Evolutionary conservation across 2,113 vertebrate species (phyloP).

Genomic region (Dipodomys spectabilis): DNA sequence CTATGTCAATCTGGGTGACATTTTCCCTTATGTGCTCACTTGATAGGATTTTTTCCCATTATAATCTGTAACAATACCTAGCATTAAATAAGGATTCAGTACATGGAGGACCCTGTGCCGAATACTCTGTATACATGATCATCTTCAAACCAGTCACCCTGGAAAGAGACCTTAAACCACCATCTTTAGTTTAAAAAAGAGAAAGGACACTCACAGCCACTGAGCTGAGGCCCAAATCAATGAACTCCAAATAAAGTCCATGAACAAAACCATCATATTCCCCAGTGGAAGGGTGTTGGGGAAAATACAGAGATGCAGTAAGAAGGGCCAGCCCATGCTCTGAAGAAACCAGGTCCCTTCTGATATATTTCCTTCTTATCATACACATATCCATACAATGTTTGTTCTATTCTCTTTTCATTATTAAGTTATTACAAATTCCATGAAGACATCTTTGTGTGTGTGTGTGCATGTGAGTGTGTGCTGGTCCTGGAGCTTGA

Average conservation of each 20-base stretch:
- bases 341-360: conserved; percentile 1
- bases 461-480: too few relatives aligned
- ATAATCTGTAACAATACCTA: not conserved
- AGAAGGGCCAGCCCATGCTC: not conserved
- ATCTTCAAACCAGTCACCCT: not conserved
- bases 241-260: not conserved
- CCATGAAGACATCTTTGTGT: not conserved
- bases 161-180: not conserved
- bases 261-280: not conserved
- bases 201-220: not conserved
- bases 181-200: not conserved
- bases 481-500: too few relatives aligned
- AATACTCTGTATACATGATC: not conserved
- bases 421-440: conserved; percentile 36
- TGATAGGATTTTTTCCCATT: not conserved
- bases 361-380: not conserved
- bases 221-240: not conserved
- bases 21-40: not conserved
- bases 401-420: not conserved
- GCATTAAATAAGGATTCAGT: not conserved
- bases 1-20: conserved; percentile 2
- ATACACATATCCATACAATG: not conserved
- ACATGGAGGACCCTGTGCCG: not conserved
- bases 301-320: not conserved
- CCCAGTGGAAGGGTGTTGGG: not conserved